Evolutionary conservation across 2,797 vertebrate species (phyloP).

Genomic region (Cryptoblepharus egeriae): DNA sequence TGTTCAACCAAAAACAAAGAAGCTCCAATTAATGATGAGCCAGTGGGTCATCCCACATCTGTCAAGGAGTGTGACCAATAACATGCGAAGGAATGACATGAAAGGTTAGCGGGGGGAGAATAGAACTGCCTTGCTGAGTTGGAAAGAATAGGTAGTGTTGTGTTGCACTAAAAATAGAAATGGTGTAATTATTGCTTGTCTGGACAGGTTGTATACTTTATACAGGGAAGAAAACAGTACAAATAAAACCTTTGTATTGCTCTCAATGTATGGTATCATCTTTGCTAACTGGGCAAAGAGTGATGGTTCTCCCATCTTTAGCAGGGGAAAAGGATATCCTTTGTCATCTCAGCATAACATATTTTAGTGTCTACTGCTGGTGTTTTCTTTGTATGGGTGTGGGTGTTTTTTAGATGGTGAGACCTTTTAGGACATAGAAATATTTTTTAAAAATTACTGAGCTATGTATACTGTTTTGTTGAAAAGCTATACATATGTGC

Average conservation of each 20-base stretch:
- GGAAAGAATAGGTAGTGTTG: background rate
- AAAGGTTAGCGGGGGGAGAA: background rate
- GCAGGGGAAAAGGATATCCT: too few relatives aligned
- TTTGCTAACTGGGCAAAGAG: too few relatives aligned
- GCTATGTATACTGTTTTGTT: too few relatives aligned
- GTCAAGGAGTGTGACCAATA: background rate
- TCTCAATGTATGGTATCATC: background rate
- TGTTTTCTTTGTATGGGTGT: too few relatives aligned
- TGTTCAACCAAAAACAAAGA: background rate
- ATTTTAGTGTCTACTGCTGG: too few relatives aligned
- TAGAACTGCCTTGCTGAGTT: constrained; percentile 17
- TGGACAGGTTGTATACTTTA: background rate
- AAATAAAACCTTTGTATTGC: background rate
- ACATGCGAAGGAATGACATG: background rate
- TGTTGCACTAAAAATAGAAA: constrained; percentile 7
- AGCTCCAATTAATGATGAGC: constrained; percentile 19
- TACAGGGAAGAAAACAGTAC: background rate
- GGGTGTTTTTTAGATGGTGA: too few relatives aligned
- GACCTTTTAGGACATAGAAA: too few relatives aligned
- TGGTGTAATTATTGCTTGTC: background rate
- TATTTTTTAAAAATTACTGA: too few relatives aligned
- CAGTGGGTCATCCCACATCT: background rate
- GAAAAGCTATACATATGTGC: too few relatives aligned
- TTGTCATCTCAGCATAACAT: too few relatives aligned
- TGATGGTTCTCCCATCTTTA: too few relatives aligned